Conservation (phyloP, 2,888 invertebrate genomes). For the Microplitis manilae region DNA sequence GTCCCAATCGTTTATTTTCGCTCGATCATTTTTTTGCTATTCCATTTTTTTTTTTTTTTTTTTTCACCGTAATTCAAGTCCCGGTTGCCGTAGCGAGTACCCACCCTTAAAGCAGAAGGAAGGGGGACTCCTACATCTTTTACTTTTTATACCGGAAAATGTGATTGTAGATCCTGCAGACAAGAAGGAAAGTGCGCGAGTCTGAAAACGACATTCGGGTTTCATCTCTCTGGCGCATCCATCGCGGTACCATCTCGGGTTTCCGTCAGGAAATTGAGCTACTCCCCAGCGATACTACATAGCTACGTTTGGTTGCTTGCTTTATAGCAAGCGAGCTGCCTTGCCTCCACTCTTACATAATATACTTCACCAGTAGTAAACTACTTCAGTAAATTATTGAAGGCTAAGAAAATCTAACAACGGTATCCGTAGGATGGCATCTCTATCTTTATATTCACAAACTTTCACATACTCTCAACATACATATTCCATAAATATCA, state of each 20-base stretch:
- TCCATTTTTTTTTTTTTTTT: constrained; percentile 2
- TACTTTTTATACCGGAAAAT: constrained; percentile 23
- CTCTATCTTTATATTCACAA: neutral
- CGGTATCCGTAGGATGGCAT: neutral
- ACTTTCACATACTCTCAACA: too few relatives aligned
- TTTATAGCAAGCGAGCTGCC: neutral
- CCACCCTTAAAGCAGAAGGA: too few relatives aligned
- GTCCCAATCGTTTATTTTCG: constrained; percentile 34
- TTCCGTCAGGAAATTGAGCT: constrained; percentile 33
- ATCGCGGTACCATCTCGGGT: constrained; percentile 12
- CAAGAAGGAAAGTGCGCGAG: constrained; percentile 14
- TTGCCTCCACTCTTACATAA: neutral
- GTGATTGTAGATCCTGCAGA: constrained; percentile 33
- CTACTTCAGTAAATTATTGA: neutral
- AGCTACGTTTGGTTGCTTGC: neutral
- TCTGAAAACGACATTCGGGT: constrained; percentile 32
- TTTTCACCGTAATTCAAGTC: constrained; percentile 18
- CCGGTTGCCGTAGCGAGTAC: too few relatives aligned
- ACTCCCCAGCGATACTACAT: constrained; percentile 9
- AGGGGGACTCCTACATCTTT: neutral
- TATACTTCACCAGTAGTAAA: neutral
- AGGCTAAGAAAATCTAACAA: neutral
- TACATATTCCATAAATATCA: too few relatives aligned
- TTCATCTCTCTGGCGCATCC: constrained; percentile 24
- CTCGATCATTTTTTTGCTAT: constrained; percentile 21